Evolutionary conservation across 1,140 invertebrate genomes (phyloP).

Genomic region (Lordiphosa clarofinis): DNA sequence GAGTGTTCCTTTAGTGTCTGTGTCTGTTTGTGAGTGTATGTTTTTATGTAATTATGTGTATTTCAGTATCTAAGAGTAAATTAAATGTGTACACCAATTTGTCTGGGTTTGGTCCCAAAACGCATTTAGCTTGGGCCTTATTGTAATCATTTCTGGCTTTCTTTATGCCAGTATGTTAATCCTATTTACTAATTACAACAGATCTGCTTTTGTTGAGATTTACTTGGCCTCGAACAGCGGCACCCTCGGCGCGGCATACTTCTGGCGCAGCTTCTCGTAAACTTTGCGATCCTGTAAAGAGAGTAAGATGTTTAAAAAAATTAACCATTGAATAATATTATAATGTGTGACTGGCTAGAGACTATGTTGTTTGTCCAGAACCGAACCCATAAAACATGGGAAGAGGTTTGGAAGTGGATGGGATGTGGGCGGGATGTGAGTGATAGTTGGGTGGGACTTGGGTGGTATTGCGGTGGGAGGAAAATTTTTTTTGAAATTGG

Average conservation of each 20-base stretch:
- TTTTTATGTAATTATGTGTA: not conserved
- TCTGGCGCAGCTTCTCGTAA: constrained; percentile 71
- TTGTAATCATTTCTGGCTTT: constrained; percentile 7
- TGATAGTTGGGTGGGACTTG: too few relatives aligned
- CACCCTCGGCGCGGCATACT: constrained; percentile 68
- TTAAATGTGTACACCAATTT: constrained; percentile 23
- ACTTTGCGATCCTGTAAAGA: constrained; percentile 66
- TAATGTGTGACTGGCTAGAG: too few relatives aligned
- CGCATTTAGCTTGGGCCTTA: not conserved
- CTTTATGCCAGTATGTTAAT: constrained; percentile 1
- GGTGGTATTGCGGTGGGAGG: too few relatives aligned
- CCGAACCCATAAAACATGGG: too few relatives aligned
- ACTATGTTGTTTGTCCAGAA: too few relatives aligned
- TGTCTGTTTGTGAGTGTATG: not conserved
- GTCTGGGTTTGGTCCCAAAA: not conserved
- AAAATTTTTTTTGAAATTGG: too few relatives aligned
- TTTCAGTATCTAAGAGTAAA: constrained; percentile 8
- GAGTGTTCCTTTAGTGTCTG: constrained; percentile 11
- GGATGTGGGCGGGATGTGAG: too few relatives aligned
- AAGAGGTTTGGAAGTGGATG: too few relatives aligned
- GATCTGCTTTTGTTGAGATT: constrained; percentile 25
- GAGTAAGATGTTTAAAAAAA: not conserved
- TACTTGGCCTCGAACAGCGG: constrained; percentile 34
- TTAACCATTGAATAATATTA: not conserved
- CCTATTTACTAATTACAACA: constrained; percentile 49